phyloP scores from a whole-genome alignment of 2,113 vertebrate species.

The Urocolius indicus region DNA sequence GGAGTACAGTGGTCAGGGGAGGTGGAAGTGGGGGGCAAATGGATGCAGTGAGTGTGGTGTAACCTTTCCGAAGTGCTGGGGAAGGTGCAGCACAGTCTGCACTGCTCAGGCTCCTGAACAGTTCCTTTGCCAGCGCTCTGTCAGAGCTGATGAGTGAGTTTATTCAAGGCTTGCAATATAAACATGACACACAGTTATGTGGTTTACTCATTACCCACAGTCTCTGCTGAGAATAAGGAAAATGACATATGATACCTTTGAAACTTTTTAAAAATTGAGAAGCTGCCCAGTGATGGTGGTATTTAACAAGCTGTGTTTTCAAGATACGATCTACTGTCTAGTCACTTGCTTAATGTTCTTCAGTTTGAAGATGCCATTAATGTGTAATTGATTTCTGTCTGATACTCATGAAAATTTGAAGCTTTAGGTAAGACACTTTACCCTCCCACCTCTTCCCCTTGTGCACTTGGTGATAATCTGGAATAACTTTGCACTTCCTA shows the following conservation, averaged over 20 bases:
- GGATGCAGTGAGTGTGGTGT: accelerated
- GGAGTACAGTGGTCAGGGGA: accelerated
- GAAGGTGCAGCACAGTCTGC: accelerated
- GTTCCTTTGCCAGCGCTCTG: neutral
- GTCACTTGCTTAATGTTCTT: neutral
- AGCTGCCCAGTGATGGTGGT: accelerated
- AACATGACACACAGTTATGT: neutral
- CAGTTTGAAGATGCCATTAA: neutral
- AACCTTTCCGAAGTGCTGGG: accelerated
- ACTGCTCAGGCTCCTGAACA: accelerated
- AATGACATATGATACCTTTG: neutral
- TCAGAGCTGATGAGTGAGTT: slow-evolving; percentile 16
- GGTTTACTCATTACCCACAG: neutral
- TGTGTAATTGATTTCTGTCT: neutral
- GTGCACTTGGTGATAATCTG: neutral
- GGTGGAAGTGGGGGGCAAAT: too few species aligned
- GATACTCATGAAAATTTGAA: neutral
- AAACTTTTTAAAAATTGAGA: neutral
- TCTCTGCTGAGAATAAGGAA: neutral
- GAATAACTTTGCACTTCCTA: neutral
- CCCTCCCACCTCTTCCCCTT: accelerated
- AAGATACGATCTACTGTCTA: neutral
- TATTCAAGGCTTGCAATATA: slow-evolving; percentile 2
- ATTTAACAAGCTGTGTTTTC: neutral
- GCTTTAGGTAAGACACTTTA: neutral